Base-by-base conservation (phyloP, 2,797 vertebrate species). In the Psittacula echo region DNA sequence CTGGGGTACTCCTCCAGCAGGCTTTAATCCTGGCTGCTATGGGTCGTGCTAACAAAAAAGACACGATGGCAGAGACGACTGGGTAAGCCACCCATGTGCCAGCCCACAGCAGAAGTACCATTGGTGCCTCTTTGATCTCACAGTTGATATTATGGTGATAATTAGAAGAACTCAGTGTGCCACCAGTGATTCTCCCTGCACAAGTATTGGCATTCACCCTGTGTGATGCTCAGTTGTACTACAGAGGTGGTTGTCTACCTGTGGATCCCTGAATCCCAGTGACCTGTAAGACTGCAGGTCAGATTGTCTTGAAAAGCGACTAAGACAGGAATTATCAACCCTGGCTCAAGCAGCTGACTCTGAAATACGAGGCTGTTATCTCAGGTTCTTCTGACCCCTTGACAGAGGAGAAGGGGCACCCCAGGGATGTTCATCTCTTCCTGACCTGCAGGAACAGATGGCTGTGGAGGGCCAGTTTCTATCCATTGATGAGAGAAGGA, bases 101-200 rank as follows among this genome's bases (percentile, higher is more conserved):
- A 34, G 41, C 29, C 29, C 20, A 45, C 51, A 39, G 26, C 61
- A 87, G 86, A 77, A 60, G 56, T 26, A 11, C 34, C 15, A 11
- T 13, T 66, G 45, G 15, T 53, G 15, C 27, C 34, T 56, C 19
- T 80, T 47, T 39, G 32, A 50, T 91, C 7, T 66, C 7, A 1
- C 0, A 0, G 29, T 16, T 75, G 41, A 39, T 54, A 22, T 2
- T 3, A 2, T 37, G 45, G 19, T 62, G 50, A 6, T 62, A 34
- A 71, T 60, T 15, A 60, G 78, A 20, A 87, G 75, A 90, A 51
- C 20, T 77, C 30, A 2, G 23, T 1, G 0, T 48, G 17, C 34
- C 13, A 7, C 17, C 0, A 0, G 16, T 22, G 32, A 0, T 0
- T 34, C 30, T 54, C 30, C 56, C 48, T 17, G 24, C 53, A 34